A percentile compares a stretch with the other conserved stretches of the same genome.
phyloP scores from a whole-genome alignment of 2,797 vertebrate genomes.

The Scleropages formosus region DNA sequence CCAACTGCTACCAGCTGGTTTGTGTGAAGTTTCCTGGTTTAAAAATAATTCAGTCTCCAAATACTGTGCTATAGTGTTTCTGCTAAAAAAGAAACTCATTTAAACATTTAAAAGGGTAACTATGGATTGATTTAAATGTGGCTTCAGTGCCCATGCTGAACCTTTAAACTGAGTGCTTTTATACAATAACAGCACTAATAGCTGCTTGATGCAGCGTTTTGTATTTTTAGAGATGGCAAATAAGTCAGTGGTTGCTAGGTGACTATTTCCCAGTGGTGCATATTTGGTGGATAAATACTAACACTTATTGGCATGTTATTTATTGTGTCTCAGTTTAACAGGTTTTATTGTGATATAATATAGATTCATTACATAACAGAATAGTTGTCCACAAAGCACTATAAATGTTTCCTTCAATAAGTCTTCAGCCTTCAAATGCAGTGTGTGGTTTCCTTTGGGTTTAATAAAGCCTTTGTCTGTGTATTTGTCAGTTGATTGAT shows the following conservation, averaged over 20 bases:
- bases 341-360: not conserved
- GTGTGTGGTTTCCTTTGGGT: not conserved
- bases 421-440: not conserved
- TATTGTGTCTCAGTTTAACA: not conserved
- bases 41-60: too few relatives aligned
- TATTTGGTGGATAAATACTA: not conserved
- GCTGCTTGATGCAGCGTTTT: not conserved
- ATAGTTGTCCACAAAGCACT: not conserved
- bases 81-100: too few relatives aligned
- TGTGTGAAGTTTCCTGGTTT: too few relatives aligned
- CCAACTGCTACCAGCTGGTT: too few relatives aligned
- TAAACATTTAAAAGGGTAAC: too few relatives aligned
- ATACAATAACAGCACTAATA: too few relatives aligned
- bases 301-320: not conserved
- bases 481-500: not conserved
- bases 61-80: too few relatives aligned
- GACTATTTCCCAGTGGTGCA: not conserved
- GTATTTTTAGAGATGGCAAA: not conserved
- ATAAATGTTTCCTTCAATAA: not conserved
- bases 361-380: conserved; percentile 1
- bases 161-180: too few relatives aligned
- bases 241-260: not conserved
- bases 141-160: too few relatives aligned
- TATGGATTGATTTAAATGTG: too few relatives aligned
- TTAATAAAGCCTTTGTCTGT: not conserved